Conservation (phyloP, 1,140 invertebrate species). For the Oncopodura yosiiana region DNA sequence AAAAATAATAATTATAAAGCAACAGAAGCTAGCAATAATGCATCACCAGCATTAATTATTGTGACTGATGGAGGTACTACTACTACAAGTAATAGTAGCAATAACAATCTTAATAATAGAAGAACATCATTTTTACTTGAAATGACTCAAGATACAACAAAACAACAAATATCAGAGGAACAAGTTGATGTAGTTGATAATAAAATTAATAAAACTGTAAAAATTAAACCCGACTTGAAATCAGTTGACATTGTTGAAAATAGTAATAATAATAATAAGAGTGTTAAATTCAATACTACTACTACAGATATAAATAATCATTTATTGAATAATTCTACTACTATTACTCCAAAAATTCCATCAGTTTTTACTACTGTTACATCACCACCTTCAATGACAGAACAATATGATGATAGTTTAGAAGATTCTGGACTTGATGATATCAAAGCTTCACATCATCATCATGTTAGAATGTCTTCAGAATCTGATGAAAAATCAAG, state of each 20-base stretch:
- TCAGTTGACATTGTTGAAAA: too few relatives aligned
- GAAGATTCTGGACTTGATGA: slow-evolving; percentile 35
- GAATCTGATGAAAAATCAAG: slow-evolving; percentile 28
- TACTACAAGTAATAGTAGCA: too few relatives aligned
- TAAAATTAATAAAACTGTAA: background rate
- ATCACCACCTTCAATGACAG: background rate
- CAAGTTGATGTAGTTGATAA: background rate
- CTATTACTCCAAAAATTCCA: too few relatives aligned
- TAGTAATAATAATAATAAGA: too few relatives aligned
- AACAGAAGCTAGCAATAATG: background rate
- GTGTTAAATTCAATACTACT: too few relatives aligned
- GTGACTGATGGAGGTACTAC: slow-evolving; percentile 22
- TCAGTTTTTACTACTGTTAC: background rate
- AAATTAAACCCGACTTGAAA: background rate
- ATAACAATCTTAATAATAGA: slow-evolving; percentile 27
- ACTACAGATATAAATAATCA: too few relatives aligned
- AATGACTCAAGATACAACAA: slow-evolving; percentile 14
- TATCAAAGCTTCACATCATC: slow-evolving; percentile 9
- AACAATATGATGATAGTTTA: slow-evolving; percentile 27
- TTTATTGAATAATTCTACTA: too few relatives aligned
- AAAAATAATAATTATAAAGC: slow-evolving; percentile 13
- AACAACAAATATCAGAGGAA: too few relatives aligned
- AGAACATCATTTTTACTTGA: slow-evolving; percentile 25
- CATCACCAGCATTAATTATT: slow-evolving; percentile 15
- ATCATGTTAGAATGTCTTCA: slow-evolving; percentile 9